Evolutionary conservation across 2,888 invertebrate genomes (phyloP).

Genomic region (Ariolimax columbianus): DNA sequence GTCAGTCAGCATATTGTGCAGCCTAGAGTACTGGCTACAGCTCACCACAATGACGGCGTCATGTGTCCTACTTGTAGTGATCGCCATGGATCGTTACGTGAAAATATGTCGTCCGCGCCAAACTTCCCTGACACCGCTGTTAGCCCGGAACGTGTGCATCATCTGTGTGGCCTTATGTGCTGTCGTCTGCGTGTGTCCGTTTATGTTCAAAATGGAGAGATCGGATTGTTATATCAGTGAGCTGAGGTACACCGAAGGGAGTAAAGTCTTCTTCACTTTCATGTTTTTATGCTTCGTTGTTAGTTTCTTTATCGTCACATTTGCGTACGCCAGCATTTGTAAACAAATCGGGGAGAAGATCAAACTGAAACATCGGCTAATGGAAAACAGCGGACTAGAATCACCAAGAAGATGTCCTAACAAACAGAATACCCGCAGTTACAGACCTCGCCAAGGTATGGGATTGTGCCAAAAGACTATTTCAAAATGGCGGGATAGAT

Average conservation of each 20-base stretch:
- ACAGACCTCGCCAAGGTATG: neutral
- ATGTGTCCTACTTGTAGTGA: constrained; percentile 13
- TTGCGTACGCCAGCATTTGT: constrained; percentile 56
- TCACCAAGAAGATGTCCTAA: neutral
- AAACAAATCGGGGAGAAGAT: constrained; percentile 25
- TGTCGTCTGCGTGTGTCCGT: neutral
- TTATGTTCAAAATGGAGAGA: neutral
- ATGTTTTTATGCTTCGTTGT: constrained; percentile 10
- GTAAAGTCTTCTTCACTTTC: neutral
- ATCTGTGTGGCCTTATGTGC: neutral
- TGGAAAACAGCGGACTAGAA: neutral
- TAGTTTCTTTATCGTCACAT: constrained; percentile 59
- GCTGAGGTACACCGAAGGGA: neutral
- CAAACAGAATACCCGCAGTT: neutral
- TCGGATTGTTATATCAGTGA: neutral
- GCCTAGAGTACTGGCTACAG: constrained; percentile 30
- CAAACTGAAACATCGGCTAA: constrained; percentile 23
- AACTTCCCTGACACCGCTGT: neutral
- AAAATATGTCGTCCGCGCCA: constrained; percentile 16
- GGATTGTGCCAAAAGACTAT: neutral
- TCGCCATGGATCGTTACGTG: constrained; percentile 28
- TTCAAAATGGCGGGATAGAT: neutral
- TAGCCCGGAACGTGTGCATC: neutral
- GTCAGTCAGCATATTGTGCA: constrained; percentile 8
- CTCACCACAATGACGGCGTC: constrained; percentile 50